Evolutionary conservation across 2,113 vertebrate genomes (phyloP).

Genomic region (Perca flavescens): DNA sequence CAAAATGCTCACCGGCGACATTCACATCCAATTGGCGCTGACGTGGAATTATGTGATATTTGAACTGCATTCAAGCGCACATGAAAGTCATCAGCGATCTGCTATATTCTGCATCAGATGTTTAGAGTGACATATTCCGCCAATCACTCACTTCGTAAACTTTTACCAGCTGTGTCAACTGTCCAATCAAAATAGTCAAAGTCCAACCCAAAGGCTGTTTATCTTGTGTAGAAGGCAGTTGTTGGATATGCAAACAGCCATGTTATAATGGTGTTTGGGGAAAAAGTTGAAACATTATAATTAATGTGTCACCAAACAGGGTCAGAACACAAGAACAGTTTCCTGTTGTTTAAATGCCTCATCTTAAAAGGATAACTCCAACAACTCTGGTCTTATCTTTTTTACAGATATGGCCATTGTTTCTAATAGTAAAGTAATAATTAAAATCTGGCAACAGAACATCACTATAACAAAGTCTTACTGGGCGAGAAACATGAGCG

Average conservation of each 20-base stretch:
- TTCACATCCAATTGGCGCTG: conserved; percentile 57
- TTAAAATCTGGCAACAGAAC: background rate
- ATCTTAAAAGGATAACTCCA: conserved; percentile 36
- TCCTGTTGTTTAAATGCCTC: conserved; percentile 17
- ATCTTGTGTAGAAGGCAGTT: conserved; percentile 5
- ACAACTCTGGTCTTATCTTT: conserved; percentile 5
- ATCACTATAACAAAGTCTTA: conserved; percentile 1
- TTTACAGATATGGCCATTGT: conserved; percentile 8
- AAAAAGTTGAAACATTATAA: too few species aligned
- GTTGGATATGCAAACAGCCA: too few species aligned
- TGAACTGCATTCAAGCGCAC: background rate
- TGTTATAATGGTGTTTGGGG: too few species aligned
- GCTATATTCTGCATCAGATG: background rate
- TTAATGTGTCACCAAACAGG: too few species aligned
- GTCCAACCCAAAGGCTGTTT: background rate
- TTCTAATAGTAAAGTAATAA: conserved; percentile 25
- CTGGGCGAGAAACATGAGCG: conserved; percentile 7
- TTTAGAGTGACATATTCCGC: conserved; percentile 2
- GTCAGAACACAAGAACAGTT: background rate
- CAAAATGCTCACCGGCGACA: conserved; percentile 29
- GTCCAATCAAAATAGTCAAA: conserved; percentile 7
- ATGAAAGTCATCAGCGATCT: conserved; percentile 18
- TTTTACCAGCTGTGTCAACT: conserved; percentile 63
- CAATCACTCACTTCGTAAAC: conserved; percentile 3
- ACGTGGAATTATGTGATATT: conserved; percentile 38